Evolutionary conservation across 1,140 invertebrate genomes (phyloP).

Genomic region (Polypedilum vanderplanki): DNA sequence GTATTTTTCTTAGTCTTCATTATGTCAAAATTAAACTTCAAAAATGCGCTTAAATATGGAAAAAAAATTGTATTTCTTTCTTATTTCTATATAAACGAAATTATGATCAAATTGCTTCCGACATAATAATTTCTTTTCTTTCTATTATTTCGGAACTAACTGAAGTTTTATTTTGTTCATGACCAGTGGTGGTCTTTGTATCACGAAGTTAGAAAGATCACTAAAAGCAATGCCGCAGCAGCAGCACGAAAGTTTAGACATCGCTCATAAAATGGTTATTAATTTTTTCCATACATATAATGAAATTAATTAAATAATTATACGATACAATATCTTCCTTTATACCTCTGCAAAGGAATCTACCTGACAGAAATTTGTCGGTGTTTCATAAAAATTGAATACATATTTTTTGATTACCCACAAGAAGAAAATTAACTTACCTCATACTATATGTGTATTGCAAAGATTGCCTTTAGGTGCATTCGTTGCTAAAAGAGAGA

Average conservation of each 20-base stretch:
- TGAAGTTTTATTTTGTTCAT: too few species aligned
- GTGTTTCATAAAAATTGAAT: background rate
- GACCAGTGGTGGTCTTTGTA: background rate
- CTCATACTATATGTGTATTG: background rate
- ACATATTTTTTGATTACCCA: conserved; percentile 12
- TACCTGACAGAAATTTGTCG: background rate
- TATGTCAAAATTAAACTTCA: too few species aligned
- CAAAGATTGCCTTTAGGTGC: background rate
- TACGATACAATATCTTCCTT: background rate
- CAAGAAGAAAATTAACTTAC: background rate
- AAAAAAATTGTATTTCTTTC: too few species aligned
- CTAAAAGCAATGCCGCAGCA: background rate
- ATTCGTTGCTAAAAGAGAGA: background rate
- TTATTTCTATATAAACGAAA: too few species aligned
- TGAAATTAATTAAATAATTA: conserved; percentile 20
- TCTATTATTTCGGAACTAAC: background rate
- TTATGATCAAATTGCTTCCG: background rate
- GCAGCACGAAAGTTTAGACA: background rate
- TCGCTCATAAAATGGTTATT: background rate
- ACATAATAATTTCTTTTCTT: background rate
- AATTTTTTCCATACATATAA: conserved; percentile 5
- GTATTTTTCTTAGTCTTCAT: too few species aligned
- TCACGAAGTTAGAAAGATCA: background rate
- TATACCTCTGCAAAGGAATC: background rate
- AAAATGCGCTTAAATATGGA: too few species aligned